phyloP scores from a whole-genome alignment of 1,140 invertebrate species.

The Eriocheir sinensis region DNA sequence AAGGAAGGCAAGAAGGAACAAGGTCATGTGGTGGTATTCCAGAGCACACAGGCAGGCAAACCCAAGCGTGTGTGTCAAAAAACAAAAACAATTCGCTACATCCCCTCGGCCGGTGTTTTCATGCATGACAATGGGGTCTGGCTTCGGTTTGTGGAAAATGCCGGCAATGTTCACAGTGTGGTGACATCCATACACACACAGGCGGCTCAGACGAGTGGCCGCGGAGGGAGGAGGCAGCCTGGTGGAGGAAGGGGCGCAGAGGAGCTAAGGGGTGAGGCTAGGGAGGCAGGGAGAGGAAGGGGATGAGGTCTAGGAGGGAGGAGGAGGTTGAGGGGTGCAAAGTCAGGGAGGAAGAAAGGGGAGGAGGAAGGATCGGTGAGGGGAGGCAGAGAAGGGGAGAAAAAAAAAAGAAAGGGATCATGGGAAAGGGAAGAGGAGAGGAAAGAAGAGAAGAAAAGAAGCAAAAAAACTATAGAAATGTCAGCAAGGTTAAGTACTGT shows the following conservation, averaged over 20 bases:
- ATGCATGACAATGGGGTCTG: conserved; percentile 48
- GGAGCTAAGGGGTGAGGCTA: not conserved
- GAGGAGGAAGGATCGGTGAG: too few relatives aligned
- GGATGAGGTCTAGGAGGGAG: not conserved
- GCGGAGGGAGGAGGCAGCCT: too few relatives aligned
- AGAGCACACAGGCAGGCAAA: too few relatives aligned
- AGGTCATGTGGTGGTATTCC: not conserved
- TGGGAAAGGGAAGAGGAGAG: too few relatives aligned
- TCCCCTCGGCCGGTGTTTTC: conserved; percentile 29
- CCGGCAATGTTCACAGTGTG: conserved; percentile 34
- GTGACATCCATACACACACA: conserved; percentile 20
- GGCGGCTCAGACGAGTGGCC: not conserved
- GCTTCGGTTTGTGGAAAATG: conserved; percentile 40
- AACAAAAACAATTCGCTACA: conserved; percentile 24
- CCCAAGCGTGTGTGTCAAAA: too few relatives aligned
- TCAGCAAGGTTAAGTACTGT: too few relatives aligned
- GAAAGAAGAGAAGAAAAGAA: too few relatives aligned
- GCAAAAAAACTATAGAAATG: too few relatives aligned
- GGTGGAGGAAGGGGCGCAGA: not conserved
- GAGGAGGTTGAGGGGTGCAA: not conserved
- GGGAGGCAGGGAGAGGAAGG: not conserved
- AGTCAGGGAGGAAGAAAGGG: not conserved
- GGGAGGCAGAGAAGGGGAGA: not conserved
- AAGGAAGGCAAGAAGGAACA: too few relatives aligned
- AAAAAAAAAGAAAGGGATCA: too few relatives aligned